Evolutionary conservation across 2,113 vertebrate genomes (phyloP).

Genomic region (Uria lomvia): DNA sequence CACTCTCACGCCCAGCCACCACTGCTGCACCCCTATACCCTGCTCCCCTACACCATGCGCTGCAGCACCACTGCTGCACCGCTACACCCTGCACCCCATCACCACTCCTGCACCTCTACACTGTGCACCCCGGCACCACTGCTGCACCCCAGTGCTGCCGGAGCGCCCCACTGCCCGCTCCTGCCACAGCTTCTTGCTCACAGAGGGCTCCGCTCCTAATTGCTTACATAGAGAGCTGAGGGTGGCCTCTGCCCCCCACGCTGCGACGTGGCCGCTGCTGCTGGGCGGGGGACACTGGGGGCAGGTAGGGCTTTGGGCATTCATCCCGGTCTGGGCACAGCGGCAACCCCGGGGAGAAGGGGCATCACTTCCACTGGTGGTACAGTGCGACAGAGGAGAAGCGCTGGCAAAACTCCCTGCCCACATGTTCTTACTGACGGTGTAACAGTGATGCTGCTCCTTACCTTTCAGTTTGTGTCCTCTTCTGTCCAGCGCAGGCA

Average conservation of each 20-base stretch:
- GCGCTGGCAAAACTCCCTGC: fast-evolving
- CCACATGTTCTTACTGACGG: fast-evolving
- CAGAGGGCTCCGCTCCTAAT: fast-evolving
- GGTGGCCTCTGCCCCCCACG: fast-evolving
- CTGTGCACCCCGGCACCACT: background rate
- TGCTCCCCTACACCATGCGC: background rate
- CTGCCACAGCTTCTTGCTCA: background rate
- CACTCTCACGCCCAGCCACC: too few species aligned
- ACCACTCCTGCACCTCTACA: fast-evolving
- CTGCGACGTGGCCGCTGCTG: background rate
- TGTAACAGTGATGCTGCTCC: background rate
- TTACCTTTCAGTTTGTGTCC: background rate
- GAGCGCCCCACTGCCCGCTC: fast-evolving
- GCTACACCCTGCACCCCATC: background rate
- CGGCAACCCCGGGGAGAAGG: background rate
- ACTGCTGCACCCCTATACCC: background rate
- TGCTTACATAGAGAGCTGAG: fast-evolving
- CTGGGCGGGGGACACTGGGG: background rate
- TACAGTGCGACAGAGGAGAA: too few species aligned
- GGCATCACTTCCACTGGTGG: too few species aligned
- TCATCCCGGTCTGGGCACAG: background rate
- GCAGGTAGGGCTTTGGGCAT: fast-evolving
- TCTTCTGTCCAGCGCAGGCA: background rate
- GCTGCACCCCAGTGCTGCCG: background rate
- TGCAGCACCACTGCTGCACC: fast-evolving